Percentiles rank a stretch among this genome's conserved stretches.
phyloP scores from a whole-genome alignment of 2,113 vertebrate genomes.

The Dromas ardeola region DNA sequence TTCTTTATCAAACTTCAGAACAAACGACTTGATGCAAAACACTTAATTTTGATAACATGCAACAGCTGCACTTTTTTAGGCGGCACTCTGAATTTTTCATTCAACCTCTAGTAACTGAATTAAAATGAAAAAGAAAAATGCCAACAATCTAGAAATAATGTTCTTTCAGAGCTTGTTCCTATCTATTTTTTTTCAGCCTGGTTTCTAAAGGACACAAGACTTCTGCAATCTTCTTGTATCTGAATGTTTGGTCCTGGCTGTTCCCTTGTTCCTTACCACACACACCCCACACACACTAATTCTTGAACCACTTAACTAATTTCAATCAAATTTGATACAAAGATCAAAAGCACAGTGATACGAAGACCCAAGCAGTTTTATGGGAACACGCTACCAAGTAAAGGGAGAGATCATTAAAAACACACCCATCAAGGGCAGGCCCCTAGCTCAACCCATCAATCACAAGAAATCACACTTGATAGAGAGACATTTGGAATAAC shows the following conservation, averaged over 20 bases:
- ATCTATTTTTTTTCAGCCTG: background rate
- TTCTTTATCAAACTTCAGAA: background rate
- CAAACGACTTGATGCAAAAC: background rate
- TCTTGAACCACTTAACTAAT: background rate
- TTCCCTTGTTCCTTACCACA: background rate
- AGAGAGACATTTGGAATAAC: background rate
- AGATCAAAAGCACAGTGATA: background rate
- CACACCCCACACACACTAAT: fast-evolving
- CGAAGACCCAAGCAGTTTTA: background rate
- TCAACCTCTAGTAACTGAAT: background rate
- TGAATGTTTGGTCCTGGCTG: background rate
- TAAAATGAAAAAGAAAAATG: background rate
- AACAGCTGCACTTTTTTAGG: background rate
- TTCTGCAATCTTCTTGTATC: background rate
- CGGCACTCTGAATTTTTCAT: background rate
- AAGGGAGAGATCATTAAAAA: background rate
- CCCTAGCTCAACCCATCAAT: background rate
- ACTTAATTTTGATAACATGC: background rate
- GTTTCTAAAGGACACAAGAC: background rate
- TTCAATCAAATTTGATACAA: background rate
- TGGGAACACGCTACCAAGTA: background rate
- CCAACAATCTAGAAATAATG: background rate
- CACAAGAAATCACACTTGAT: background rate
- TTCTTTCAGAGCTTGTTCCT: background rate
- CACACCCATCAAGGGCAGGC: background rate